Base-by-base conservation (phyloP, 2,113 vertebrate genomes). In the Paracanthobrama guichenoti region DNA sequence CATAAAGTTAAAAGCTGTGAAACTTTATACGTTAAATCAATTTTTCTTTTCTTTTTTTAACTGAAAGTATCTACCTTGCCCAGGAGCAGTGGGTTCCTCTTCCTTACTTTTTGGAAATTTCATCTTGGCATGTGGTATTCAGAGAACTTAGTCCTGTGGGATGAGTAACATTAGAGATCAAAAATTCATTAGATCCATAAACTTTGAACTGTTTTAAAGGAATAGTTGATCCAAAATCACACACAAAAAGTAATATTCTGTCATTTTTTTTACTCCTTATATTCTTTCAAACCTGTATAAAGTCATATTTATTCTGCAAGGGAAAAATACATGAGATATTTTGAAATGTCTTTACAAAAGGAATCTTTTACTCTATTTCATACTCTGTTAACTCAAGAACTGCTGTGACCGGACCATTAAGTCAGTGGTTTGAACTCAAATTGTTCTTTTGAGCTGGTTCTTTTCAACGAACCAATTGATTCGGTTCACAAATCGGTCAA, bases 61-160 rank as follows among this genome's bases (percentile, higher is more conserved):
- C 10, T 44, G 44, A 44, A 77, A 78, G 57, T 39, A 86, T 90
- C 89, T 87, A 93, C 93, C 89, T 87, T 94, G 93, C 69, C 93
- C 94, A 0, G 91, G 82, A 91, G 92, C 91, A 9, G 91, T 92
- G 8, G 91, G 93, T 78, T 94, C 91, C 31, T 84, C 88, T 3
- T 93, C 91, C 35, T 94, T 93, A 2, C 89, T 39, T 85, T 89
- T 91, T 14, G 87, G 67, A 86, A 93, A 91, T 86, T 92, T 93
- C 93, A 94, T 94, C 75, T 85, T 91, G 84, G 66, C 44, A 57
- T 42, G 14, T 67, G 28, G n/a, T 2, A 79, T 31, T 78, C 28
- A 28, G 53, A 42, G 1, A 64, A 80, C 67, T 53, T 10, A 3
- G 1, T 35, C 53, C 87, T 86, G 73, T 55, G 50, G 48, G 11